Percentiles rank a stretch among this genome's conserved stretches.
These are phyloP conservation scores for Amblyjoppa proteus DNA, from an alignment of 2,888 invertebrate genomes.

Conservation along the genomic window DNA sequence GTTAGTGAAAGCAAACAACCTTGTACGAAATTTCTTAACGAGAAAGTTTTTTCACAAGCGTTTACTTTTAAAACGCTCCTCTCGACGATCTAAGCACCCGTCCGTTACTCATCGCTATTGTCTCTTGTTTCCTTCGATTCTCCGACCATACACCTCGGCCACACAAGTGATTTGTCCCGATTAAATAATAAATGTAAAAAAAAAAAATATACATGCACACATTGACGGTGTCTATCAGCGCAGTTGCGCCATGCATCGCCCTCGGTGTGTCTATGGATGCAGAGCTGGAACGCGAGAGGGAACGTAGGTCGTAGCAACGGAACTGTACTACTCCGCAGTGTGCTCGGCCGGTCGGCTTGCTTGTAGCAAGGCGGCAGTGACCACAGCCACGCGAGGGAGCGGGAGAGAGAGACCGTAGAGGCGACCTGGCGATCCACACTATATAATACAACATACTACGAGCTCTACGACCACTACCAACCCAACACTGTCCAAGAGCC, in stretches of 20 bases:
- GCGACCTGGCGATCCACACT: conserved; percentile 37
- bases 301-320: conserved; percentile 45
- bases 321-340: conserved; percentile 44
- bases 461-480: neutral
- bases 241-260: neutral
- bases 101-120: neutral
- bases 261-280: conserved; percentile 1
- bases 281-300: conserved; percentile 33
- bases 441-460: conserved; percentile 38
- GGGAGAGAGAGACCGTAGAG: conserved; percentile 16
- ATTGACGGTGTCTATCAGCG: neutral
- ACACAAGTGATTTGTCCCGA: neutral
- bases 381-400: conserved; percentile 38
- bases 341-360: conserved; percentile 19
- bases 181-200: conserved; percentile 2
- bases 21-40: conserved; percentile 66
- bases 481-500: conserved; percentile 10
- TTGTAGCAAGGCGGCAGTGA: conserved; percentile 40
- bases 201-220: too few species aligned
- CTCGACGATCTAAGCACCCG: neutral
- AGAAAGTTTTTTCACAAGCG: conserved; percentile 57
- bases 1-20: conserved; percentile 65
- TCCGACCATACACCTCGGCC: too few species aligned
- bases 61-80: neutral
- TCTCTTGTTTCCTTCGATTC: neutral